Evolutionary conservation across 2,113 vertebrate species (phyloP).

Genomic region (Anolis carolinensis): DNA sequence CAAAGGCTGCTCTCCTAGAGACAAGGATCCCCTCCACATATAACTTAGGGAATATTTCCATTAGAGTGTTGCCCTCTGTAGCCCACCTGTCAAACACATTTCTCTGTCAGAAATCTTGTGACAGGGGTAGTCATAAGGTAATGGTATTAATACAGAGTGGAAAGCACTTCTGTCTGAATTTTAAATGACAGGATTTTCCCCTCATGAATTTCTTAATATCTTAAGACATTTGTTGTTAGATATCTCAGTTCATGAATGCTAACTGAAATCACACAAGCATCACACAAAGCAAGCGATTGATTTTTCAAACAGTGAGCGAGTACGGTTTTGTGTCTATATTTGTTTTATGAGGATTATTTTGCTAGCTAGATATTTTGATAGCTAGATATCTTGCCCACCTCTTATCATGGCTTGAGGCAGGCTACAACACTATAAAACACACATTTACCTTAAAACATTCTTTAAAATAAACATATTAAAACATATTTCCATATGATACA

Average conservation of each 20-base stretch:
- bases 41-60: slow-evolving; percentile 11
- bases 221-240: neutral
- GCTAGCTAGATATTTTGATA: too few relatives aligned
- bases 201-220: slow-evolving; percentile 5
- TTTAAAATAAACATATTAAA: too few relatives aligned
- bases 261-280: neutral
- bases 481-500: too few relatives aligned
- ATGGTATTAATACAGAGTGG: accelerated
- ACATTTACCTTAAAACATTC: too few relatives aligned
- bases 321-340: neutral
- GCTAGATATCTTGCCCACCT: neutral
- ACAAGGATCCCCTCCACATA: slow-evolving; percentile 23
- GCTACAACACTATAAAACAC: too few relatives aligned
- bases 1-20: slow-evolving; percentile 37
- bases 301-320: neutral
- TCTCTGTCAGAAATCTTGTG: slow-evolving; percentile 16
- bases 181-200: neutral
- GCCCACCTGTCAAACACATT: neutral
- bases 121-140: neutral
- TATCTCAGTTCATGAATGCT: neutral
- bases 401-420: too few relatives aligned
- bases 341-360: neutral
- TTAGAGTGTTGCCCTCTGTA: slow-evolving; percentile 12
- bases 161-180: accelerated
- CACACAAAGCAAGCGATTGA: too few relatives aligned